phyloP scores from a whole-genome alignment of 2,797 vertebrate genomes.

The Decapterus maruadsi region DNA sequence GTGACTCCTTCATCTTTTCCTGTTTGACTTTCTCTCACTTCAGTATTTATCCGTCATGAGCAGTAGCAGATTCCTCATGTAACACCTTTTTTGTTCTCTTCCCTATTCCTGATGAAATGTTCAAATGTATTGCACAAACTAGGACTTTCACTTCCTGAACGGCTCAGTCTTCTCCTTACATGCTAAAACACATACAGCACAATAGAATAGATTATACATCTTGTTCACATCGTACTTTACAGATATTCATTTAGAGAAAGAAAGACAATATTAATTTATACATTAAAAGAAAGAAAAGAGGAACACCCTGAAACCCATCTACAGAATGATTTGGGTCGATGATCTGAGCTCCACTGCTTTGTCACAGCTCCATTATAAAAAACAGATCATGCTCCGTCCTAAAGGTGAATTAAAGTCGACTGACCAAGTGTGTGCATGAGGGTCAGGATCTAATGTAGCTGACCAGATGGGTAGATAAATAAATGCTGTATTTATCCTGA shows the following conservation, averaged over 20 bases:
- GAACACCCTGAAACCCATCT: too few relatives aligned
- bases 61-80: slow-evolving; percentile 8
- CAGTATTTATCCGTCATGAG: not conserved
- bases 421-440: too few relatives aligned
- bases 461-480: too few relatives aligned
- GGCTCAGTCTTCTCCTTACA: slow-evolving; percentile 13
- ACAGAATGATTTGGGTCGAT: too few relatives aligned
- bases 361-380: too few relatives aligned
- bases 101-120: not conserved
- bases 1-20: slow-evolving; percentile 15
- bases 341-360: too few relatives aligned
- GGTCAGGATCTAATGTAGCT: too few relatives aligned
- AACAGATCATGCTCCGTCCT: too few relatives aligned
- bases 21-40: slow-evolving; percentile 5
- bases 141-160: slow-evolving; percentile 63
- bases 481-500: too few relatives aligned
- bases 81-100: slow-evolving; percentile 21
- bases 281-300: too few relatives aligned
- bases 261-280: too few relatives aligned
- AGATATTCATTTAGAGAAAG: not conserved
- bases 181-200: not conserved
- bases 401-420: too few relatives aligned
- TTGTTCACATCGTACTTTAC: not conserved
- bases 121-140: not conserved
- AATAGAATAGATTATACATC: not conserved